Evolutionary conservation across 1,140 invertebrate genomes (phyloP).

Genomic region (Drosophila ercepeae): DNA sequence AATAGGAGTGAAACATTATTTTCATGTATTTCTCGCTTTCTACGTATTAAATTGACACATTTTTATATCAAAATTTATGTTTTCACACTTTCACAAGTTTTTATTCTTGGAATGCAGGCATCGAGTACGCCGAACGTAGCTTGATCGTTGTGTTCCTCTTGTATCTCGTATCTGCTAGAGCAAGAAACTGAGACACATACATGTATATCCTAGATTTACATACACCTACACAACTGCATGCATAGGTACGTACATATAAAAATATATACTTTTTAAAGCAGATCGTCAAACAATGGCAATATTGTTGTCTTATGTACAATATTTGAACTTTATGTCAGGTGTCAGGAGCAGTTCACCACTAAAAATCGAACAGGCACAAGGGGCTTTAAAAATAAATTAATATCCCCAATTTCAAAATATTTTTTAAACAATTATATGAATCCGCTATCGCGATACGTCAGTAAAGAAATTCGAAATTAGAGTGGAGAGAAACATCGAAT

Average conservation of each 20-base stretch:
- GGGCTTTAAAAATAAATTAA: neutral
- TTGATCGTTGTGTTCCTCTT: neutral
- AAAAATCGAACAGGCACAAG: neutral
- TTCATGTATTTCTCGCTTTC: neutral
- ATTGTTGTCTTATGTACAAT: neutral
- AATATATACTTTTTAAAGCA: neutral
- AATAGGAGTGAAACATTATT: neutral
- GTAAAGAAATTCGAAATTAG: neutral
- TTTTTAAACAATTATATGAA: neutral
- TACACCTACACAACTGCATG: neutral
- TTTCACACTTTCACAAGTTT: conserved; percentile 2
- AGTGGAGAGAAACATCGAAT: neutral
- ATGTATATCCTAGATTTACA: neutral
- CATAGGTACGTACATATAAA: neutral
- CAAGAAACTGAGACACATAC: conserved; percentile 4
- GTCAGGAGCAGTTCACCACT: neutral
- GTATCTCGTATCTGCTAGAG: neutral
- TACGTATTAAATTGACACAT: neutral
- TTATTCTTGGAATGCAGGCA: neutral
- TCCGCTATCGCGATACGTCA: neutral
- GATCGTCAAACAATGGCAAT: neutral
- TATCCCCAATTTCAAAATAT: neutral
- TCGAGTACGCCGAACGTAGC: neutral
- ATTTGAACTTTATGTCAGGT: neutral
- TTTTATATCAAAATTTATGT: neutral